Conservation (phyloP, 1,140 invertebrate genomes). For the Leptopilina boulardi region DNA sequence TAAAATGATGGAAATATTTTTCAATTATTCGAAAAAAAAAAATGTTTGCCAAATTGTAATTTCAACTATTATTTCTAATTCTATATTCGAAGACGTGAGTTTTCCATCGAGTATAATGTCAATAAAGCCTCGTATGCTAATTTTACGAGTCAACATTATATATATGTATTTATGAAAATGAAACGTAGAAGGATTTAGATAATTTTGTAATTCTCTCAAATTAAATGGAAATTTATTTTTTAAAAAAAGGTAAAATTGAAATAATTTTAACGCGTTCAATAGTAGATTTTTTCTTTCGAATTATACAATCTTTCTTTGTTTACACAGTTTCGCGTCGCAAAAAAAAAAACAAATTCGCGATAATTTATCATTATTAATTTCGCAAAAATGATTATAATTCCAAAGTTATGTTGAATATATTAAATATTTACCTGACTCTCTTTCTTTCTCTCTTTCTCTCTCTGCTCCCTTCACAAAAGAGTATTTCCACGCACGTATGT, state of each 20-base stretch:
- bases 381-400: background rate
- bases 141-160: background rate
- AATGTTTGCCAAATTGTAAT: background rate
- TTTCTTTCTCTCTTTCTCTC: constrained; percentile 46
- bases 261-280: no score
- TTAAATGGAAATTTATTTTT: background rate
- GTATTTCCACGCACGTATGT: constrained; percentile 50
- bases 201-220: background rate
- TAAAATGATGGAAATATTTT: no score
- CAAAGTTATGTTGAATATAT: background rate
- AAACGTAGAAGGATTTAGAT: background rate
- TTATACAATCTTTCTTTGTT: no score
- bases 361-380: background rate
- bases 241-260: no score
- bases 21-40: no score
- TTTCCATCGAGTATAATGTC: background rate
- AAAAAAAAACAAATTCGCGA: no score
- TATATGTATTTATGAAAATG: background rate
- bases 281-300: no score
- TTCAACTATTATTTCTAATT: background rate
- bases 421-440: constrained; percentile 55
- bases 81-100: background rate
- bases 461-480: constrained; percentile 34
- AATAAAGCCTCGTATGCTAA: constrained; percentile 22
- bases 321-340: no score